Evolutionary conservation across 1,140 invertebrate genomes (phyloP).

Genomic region (Brachionus koreanus): DNA sequence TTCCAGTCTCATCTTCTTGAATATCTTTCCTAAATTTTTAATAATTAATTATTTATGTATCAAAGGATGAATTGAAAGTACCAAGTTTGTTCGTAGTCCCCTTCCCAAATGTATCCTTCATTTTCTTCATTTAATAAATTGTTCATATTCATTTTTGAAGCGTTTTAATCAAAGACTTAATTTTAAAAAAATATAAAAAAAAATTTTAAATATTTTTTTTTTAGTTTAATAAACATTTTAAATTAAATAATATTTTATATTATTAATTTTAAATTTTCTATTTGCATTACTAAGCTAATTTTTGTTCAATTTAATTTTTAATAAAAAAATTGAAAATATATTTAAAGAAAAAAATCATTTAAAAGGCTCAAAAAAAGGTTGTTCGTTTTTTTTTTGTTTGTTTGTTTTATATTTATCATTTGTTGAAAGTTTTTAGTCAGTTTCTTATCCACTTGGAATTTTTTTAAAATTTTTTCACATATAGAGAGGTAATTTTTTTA

Average conservation of each 20-base stretch:
- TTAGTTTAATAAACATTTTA: not conserved
- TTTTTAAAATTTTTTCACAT: not conserved
- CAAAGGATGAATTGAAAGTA: constrained; percentile 43
- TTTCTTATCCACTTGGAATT: not conserved
- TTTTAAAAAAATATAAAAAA: not conserved
- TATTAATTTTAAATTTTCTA: not conserved
- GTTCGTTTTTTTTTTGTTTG: too few relatives aligned
- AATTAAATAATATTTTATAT: not conserved
- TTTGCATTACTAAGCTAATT: not conserved
- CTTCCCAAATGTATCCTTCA: constrained; percentile 92
- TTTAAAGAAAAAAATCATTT: too few relatives aligned
- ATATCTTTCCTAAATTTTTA: constrained; percentile 77
- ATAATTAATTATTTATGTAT: constrained; percentile 35
- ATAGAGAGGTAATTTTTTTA: too few relatives aligned
- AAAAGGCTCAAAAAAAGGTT: too few relatives aligned
- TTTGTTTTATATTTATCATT: too few relatives aligned
- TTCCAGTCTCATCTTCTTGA: constrained; percentile 86
- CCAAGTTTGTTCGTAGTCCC: constrained; percentile 75
- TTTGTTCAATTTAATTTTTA: not conserved
- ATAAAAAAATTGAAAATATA: too few relatives aligned
- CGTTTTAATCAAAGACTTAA: not conserved
- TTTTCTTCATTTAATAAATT: constrained; percentile 68
- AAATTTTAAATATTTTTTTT: not conserved
- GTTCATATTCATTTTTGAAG: constrained; percentile 42
- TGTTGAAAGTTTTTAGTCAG: too few relatives aligned